Conservation (phyloP, 2,888 invertebrate species). For the Trachelus stipa region DNA sequence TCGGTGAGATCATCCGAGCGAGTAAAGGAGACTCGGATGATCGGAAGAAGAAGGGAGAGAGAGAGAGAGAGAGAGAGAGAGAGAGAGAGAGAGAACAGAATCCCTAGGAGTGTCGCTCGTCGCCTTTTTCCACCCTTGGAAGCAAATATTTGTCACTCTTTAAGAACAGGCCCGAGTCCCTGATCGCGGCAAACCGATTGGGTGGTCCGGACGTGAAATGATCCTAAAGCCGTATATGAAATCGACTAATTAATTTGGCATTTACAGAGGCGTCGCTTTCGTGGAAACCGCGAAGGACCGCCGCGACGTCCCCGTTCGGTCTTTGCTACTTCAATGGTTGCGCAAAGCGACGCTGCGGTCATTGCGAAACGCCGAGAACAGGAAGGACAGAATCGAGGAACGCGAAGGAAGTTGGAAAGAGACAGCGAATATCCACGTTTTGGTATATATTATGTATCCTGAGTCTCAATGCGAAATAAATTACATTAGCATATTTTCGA, state of each 20-base stretch:
- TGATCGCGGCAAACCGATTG: neutral
- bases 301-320: neutral
- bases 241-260: constrained; percentile 57
- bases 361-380: neutral
- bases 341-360: neutral
- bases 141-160: constrained; percentile 9
- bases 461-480: constrained; percentile 45
- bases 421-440: neutral
- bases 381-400: neutral
- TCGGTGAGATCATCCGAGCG: neutral
- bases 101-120: neutral
- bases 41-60: neutral
- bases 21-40: neutral
- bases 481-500: constrained; percentile 57
- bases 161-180: neutral
- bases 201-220: constrained; percentile 19
- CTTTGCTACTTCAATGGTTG: neutral
- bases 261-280: constrained; percentile 40
- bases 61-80: neutral
- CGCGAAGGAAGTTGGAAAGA: neutral
- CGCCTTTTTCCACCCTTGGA: neutral
- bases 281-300: constrained; percentile 5
- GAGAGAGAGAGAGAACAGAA: neutral
- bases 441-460: neutral
- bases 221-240: constrained; percentile 34